Conservation (phyloP, 2,797 vertebrate species). For the Macropus fuliginosus region DNA sequence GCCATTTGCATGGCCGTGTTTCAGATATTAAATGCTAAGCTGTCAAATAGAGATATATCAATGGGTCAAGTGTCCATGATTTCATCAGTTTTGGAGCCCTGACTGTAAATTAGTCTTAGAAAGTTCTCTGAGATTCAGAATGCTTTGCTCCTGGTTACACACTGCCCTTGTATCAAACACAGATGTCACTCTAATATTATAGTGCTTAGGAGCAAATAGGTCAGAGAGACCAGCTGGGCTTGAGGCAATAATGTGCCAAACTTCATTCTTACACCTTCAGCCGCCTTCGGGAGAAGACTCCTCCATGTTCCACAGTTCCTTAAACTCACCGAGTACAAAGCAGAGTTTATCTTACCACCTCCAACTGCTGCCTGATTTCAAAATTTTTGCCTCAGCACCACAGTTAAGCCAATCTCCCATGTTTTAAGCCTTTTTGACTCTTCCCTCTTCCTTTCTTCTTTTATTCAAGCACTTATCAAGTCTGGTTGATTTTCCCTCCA, state of each 20-base stretch:
- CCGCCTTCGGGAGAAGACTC: background rate
- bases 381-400: background rate
- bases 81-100: background rate
- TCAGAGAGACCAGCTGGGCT: background rate
- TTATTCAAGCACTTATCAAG: background rate
- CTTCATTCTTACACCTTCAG: background rate
- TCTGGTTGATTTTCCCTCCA: background rate
- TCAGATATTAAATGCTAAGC: background rate
- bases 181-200: background rate
- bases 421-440: background rate
- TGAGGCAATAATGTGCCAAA: background rate
- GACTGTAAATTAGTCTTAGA: background rate
- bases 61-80: background rate
- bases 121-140: background rate
- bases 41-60: slow-evolving; percentile 4
- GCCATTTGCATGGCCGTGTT: background rate
- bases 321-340: background rate
- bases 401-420: background rate
- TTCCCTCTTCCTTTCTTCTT: background rate
- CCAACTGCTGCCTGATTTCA: background rate
- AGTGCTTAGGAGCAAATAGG: background rate
- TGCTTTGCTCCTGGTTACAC: background rate
- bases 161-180: background rate
- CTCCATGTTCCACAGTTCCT: background rate
- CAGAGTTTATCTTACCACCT: background rate